Evolutionary conservation across 2,888 invertebrate genomes (phyloP), one percentile per base, ranked within the genome.

Genomic region (Hypolimnas misippus): DNA sequence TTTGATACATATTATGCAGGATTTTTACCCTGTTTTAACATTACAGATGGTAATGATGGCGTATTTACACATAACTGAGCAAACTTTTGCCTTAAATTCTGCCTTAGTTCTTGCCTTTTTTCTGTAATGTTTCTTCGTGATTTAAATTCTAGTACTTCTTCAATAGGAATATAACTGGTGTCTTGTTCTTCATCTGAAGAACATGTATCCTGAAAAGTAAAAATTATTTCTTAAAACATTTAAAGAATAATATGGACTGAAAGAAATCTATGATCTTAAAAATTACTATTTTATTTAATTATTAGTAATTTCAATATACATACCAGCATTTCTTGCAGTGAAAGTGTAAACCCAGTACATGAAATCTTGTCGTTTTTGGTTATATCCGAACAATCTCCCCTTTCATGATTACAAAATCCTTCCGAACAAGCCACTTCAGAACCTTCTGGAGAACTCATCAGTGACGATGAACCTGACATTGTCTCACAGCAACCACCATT

Each of bases 401-500:
- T 78, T 70, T 96, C 96, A 73, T 95, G 95, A 81, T 96, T 96
- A 85, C 98, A 98, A 81, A 96, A 96, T 44, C 96, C 96, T 79
- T 98, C 98, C 0, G 96, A 96, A 85, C 97, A 98, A 0, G 97
- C 97, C 57, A 97, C 94, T 79, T 97, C 98, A 0, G 97, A 97
- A 31, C 97, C 97, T 78, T 97, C 98, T 0, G 97, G 96, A 3
- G 97, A 97, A 80, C 96, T 97, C 72, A 95, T 95, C 65, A 96
- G 92, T 71, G 97, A 97, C 19, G 96, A 96, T 55, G 95, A 95
- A 44, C 94, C 93, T 6, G 94, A 94, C 63, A 94, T 93, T 35
- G 94, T 94, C 71, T 94, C 94, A 76, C 94, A 94, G 80, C 94
- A 94, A 53, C 95, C 95, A 61, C 95, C 95, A 77, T 96, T 96